A percentile compares a stretch with the other conserved stretches of the same genome.
Conservation (phyloP, 2,888 invertebrate species). For the Campopleginae sp. region DNA sequence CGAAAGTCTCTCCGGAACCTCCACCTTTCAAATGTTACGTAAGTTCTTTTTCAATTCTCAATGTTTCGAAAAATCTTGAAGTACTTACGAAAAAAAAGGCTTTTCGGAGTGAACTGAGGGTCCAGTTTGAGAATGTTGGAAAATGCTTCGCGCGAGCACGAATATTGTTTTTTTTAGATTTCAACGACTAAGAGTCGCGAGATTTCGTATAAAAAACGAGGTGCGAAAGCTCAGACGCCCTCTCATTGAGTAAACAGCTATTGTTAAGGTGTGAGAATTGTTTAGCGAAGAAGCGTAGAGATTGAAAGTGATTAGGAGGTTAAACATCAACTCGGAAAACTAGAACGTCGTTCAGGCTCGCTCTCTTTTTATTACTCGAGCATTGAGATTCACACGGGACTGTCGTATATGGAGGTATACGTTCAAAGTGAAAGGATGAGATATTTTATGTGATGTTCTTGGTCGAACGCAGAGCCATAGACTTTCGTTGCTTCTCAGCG, state of each 20-base stretch:
- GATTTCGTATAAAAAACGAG: background rate
- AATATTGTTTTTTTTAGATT: background rate
- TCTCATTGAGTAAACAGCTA: background rate
- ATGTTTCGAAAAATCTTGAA: slow-evolving; percentile 27
- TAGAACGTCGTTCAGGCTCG: slow-evolving; percentile 53
- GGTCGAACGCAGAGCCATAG: slow-evolving; percentile 23
- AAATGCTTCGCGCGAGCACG: background rate
- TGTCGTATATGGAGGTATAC: slow-evolving; percentile 32
- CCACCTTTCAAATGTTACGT: slow-evolving; percentile 39
- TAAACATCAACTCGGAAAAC: slow-evolving; percentile 52
- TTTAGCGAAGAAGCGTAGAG: slow-evolving; percentile 1
- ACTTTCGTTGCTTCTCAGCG: slow-evolving; percentile 42
- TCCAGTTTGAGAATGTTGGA: background rate
- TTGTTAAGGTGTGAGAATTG: slow-evolving; percentile 19
- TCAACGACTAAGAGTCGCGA: background rate
- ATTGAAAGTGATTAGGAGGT: slow-evolving; percentile 55
- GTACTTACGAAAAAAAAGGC: background rate
- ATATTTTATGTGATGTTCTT: slow-evolving; percentile 15
- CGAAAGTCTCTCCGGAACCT: background rate
- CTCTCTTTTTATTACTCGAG: slow-evolving; percentile 41
- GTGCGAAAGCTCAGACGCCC: background rate
- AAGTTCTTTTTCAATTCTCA: slow-evolving; percentile 31
- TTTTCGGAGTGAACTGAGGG: background rate
- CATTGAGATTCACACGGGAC: slow-evolving; percentile 20
- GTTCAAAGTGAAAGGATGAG: slow-evolving; percentile 64